These are phyloP conservation scores for Prosapia bicincta DNA, from an alignment of 2,888 invertebrate species.

Conservation along the genomic window DNA sequence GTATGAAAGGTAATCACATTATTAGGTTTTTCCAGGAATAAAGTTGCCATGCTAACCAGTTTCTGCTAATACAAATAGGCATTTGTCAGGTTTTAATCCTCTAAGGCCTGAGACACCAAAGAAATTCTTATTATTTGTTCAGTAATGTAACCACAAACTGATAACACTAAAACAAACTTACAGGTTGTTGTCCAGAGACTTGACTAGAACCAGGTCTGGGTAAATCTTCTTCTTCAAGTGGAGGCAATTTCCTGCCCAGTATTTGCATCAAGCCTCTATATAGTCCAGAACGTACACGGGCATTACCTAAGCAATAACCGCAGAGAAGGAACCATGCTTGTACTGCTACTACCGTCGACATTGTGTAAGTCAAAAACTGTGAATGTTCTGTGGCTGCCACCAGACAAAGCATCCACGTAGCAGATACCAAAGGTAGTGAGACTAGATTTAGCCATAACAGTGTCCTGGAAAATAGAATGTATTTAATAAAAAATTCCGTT, in stretches of 20 bases:
- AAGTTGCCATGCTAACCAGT: no score
- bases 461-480: slow-evolving; percentile 53
- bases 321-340: slow-evolving; percentile 82
- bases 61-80: no score
- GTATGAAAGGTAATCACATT: no score
- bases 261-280: slow-evolving; percentile 66
- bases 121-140: no score
- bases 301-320: slow-evolving; percentile 84
- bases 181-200: slow-evolving; percentile 9
- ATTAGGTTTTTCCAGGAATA: no score
- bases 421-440: slow-evolving; percentile 77
- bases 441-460: slow-evolving; percentile 84
- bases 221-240: slow-evolving; percentile 65
- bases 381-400: slow-evolving; percentile 71
- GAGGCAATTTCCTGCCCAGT: slow-evolving; percentile 77
- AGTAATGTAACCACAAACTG: no score
- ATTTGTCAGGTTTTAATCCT: no score
- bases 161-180: no score
- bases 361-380: slow-evolving; percentile 68
- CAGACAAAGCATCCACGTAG: slow-evolving; percentile 82
- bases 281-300: slow-evolving; percentile 75
- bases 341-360: slow-evolving; percentile 68
- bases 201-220: slow-evolving; percentile 42
- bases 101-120: no score
- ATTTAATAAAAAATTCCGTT: no score